These are phyloP conservation scores for Poecilia latipinna DNA, from an alignment of 2,113 vertebrate genomes.

Conservation along the genomic window DNA sequence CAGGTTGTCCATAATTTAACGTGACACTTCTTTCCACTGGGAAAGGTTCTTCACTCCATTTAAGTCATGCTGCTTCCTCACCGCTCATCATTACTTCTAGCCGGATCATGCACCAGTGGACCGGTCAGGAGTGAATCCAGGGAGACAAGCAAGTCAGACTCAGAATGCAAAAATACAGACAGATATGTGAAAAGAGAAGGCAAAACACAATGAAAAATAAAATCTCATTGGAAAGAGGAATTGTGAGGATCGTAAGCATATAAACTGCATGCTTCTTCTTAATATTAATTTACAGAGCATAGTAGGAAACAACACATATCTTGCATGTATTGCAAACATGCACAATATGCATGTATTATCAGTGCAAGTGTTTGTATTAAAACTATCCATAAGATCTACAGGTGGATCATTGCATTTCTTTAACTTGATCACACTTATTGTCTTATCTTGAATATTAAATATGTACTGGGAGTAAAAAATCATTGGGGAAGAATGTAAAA, in stretches of 20 bases:
- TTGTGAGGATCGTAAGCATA: not conserved
- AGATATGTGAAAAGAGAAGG: not conserved
- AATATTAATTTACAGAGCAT: not conserved
- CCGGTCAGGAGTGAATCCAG: not conserved
- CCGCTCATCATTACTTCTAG: not conserved
- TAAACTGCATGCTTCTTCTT: constrained; percentile 11
- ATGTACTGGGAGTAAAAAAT: constrained; percentile 10
- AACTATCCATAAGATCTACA: constrained; percentile 36
- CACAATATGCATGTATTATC: too few relatives aligned
- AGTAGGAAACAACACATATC: too few relatives aligned
- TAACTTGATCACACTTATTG: constrained; percentile 63
- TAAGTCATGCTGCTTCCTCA: not conserved
- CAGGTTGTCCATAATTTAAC: not conserved
- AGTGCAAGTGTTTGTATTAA: too few relatives aligned
- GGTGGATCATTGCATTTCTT: constrained; percentile 56
- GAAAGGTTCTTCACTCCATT: not conserved
- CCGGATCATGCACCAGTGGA: not conserved
- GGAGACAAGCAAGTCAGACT: not conserved
- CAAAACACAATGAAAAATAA: not conserved
- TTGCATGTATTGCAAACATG: too few relatives aligned
- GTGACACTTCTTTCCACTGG: not conserved
- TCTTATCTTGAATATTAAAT: constrained; percentile 28
- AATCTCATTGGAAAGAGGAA: not conserved
- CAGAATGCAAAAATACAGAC: not conserved
- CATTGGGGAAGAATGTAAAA: not conserved